phyloP scores from a whole-genome alignment of 2,888 invertebrate species.

The Gastracanthus pulcherrimus region DNA sequence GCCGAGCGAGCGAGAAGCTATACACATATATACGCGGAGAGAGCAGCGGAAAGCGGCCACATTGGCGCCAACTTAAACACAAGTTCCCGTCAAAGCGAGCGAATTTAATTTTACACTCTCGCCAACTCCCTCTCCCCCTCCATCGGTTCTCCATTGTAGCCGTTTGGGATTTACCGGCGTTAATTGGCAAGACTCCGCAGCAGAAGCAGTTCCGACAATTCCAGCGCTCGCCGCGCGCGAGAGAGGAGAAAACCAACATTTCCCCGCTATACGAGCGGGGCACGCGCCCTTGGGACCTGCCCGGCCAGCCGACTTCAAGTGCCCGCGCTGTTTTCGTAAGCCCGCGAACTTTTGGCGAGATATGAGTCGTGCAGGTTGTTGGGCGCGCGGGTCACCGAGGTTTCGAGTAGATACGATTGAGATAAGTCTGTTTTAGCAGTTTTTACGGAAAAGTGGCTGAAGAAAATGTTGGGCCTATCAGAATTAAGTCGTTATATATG shows the following conservation, averaged over 20 bases:
- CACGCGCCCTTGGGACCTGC: not conserved
- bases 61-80: constrained; percentile 29
- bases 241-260: not conserved
- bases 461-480: no score
- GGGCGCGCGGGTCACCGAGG: no score
- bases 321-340: not conserved
- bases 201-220: not conserved
- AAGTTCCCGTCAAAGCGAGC: constrained; percentile 42
- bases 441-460: no score
- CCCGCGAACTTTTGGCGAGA: not conserved
- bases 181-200: constrained; percentile 42
- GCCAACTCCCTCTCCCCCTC: not conserved
- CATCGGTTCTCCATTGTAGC: constrained; percentile 40
- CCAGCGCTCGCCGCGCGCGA: not conserved
- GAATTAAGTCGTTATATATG: no score
- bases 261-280: no score
- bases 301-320: not conserved
- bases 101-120: constrained; percentile 51
- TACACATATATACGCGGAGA: no score
- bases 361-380: no score
- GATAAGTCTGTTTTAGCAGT: no score
- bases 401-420: no score
- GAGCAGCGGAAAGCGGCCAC: not conserved
- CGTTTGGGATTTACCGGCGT: constrained; percentile 44
- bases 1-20: not conserved